A percentile compares a stretch with the other conserved stretches of the same genome.
Conservation (phyloP, 2,113 vertebrate species). For the Orthonyx spaldingii region DNA sequence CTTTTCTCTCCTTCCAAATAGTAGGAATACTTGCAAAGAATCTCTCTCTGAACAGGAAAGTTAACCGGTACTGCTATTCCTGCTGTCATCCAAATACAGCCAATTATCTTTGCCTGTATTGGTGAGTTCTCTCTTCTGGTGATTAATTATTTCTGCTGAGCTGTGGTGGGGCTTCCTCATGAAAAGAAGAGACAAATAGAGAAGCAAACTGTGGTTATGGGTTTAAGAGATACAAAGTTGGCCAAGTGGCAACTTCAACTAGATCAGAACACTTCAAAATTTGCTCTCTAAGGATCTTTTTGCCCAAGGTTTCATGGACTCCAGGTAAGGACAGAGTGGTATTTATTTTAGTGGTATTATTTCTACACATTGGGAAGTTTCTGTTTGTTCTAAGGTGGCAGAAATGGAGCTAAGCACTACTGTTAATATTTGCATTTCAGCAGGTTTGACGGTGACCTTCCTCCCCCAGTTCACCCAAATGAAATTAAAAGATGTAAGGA, state of each 20-base stretch:
- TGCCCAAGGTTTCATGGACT: neutral
- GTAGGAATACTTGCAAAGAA: neutral
- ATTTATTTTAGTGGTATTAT: constrained; percentile 32
- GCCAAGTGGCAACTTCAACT: neutral
- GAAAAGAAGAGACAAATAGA: neutral
- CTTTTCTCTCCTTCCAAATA: neutral
- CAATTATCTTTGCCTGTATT: neutral
- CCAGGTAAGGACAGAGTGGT: neutral
- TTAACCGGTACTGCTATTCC: neutral
- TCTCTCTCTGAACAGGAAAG: neutral
- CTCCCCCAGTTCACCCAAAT: neutral
- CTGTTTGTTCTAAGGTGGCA: constrained; percentile 38
- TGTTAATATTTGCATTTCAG: constrained; percentile 49
- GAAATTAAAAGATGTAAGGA: constrained; percentile 32
- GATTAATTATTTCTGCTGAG: neutral
- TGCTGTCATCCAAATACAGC: neutral
- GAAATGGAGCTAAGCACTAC: neutral
- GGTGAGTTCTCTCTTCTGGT: neutral
- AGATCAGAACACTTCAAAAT: neutral
- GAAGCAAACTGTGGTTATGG: neutral
- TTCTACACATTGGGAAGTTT: neutral
- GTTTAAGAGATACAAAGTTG: neutral
- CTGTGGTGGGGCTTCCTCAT: neutral
- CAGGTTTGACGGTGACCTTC: neutral
- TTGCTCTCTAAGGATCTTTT: neutral